phyloP scores from a whole-genome alignment of 2,888 invertebrate species.

The Nemurella pictetii region DNA sequence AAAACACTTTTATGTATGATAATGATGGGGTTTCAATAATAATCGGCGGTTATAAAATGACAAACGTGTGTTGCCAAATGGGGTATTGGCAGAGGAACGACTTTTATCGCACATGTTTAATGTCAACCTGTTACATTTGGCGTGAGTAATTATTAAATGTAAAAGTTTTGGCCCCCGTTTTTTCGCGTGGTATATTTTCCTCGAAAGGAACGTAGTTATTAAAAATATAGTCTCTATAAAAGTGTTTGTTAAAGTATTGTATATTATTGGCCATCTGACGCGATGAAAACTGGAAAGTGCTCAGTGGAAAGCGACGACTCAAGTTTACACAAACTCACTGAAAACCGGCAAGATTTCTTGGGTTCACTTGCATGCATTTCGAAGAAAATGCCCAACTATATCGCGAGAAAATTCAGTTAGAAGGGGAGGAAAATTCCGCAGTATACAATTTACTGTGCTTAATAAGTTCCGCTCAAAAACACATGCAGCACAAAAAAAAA shows the following conservation, averaged over 20 bases:
- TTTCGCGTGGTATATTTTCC: too few species aligned
- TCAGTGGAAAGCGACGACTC: too few species aligned
- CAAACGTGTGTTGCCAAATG: background rate
- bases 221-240: too few species aligned
- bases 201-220: too few species aligned
- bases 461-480: background rate
- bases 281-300: too few species aligned
- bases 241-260: too few species aligned
- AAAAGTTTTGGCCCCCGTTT: too few species aligned
- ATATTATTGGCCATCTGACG: too few species aligned
- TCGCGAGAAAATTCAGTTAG: background rate
- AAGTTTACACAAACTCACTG: too few species aligned
- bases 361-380: background rate
- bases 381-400: background rate
- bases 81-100: background rate
- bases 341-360: too few species aligned
- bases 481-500: background rate
- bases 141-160: background rate
- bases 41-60: background rate
- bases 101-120: background rate
- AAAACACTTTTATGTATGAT: background rate
- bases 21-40: background rate
- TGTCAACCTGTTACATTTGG: background rate
- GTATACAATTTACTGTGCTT: background rate
- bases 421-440: background rate